phyloP scores from a whole-genome alignment of 2,113 vertebrate species.

The Paralichthys olivaceus region DNA sequence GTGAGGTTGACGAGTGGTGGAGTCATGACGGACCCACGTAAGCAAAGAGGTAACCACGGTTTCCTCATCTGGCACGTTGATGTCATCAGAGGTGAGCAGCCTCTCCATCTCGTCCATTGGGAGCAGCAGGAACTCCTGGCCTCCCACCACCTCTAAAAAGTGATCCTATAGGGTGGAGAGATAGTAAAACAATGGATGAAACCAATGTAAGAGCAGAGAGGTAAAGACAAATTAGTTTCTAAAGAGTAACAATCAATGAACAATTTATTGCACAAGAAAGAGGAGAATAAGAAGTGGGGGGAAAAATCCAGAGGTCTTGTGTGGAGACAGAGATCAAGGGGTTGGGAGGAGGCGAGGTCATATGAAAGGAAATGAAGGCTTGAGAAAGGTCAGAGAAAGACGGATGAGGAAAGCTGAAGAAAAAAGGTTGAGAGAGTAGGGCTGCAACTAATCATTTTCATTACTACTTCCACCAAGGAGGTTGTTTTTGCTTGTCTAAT shows the following conservation, averaged over 20 bases:
- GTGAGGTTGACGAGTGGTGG: slow-evolving; percentile 85
- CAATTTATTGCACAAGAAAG: slow-evolving; percentile 30
- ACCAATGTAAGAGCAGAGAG: neutral
- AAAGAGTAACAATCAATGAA: slow-evolving; percentile 25
- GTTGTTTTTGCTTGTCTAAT: no score
- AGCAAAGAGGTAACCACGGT: slow-evolving; percentile 93
- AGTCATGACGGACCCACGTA: slow-evolving; percentile 92
- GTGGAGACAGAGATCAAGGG: slow-evolving; percentile 11
- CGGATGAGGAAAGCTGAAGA: slow-evolving; percentile 24
- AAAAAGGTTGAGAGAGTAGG: neutral
- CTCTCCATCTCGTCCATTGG: slow-evolving; percentile 93
- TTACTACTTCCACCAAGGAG: no score
- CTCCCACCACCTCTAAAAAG: slow-evolving; percentile 95
- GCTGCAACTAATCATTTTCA: neutral
- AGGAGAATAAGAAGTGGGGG: neutral
- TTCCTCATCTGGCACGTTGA: slow-evolving; percentile 97
- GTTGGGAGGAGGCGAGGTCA: neutral
- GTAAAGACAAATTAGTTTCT: neutral
- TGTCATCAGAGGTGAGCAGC: slow-evolving; percentile 94
- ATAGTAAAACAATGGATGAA: slow-evolving; percentile 2
- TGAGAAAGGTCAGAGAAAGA: slow-evolving; percentile 42
- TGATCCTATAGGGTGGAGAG: slow-evolving; percentile 85
- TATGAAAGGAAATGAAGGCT: slow-evolving; percentile 44
- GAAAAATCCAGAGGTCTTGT: slow-evolving; percentile 19
- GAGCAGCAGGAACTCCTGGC: slow-evolving; percentile 95